Base-by-base conservation (phyloP, 2,797 vertebrate genomes). In the Pelodytes ibericus region DNA sequence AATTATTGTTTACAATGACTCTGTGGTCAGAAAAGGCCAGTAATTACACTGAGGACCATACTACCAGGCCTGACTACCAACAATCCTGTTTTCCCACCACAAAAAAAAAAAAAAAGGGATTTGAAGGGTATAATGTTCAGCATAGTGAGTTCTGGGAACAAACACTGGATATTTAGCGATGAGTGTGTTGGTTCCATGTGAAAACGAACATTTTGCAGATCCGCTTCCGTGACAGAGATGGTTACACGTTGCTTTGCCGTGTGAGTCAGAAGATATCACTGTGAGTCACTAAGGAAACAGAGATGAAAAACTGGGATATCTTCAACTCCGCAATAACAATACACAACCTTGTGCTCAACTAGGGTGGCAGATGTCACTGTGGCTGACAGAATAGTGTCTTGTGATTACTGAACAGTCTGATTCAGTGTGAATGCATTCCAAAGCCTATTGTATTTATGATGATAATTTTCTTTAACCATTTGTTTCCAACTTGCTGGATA, bases 231-330 rank as follows among this genome's bases (percentile, higher is more conserved):
- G 13, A n/a, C n/a, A n/a, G 29, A 62, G 27, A 36, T 33, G 30
- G n/a, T 41, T n/a, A 10, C 44, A 22, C 4, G 16, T 27, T 44
- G 63, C 49, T 8, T 18, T 30, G 18, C 64, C 51, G 44, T 13
- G 26, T 67, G 64, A 67, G 25, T 67, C 64, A 67, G n/a, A 53
- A 51, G 9, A 67, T 67, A 29, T 67, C 64, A 31, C 64, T 20
- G 41, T 66, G 64, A 67, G 41, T 67, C 64, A 67, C 44, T 67
- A 53, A 51, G 41, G 64, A 67, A 67, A 67, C 64, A 29, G 44
- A 20, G 25, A 51, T 30, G 26, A 51, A 67, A 67, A 53, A 49
- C 47, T 51, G 41, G 26, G 44, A 22, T 51, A 53, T 51, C 26
- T 67, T 24, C n/a, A 13, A 24, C 60, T 7, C 60, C 0, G 31